A percentile compares a stretch with the other conserved stretches of the same genome.
Conservation (phyloP, 2,113 vertebrate genomes). For the Strigops habroptila region DNA sequence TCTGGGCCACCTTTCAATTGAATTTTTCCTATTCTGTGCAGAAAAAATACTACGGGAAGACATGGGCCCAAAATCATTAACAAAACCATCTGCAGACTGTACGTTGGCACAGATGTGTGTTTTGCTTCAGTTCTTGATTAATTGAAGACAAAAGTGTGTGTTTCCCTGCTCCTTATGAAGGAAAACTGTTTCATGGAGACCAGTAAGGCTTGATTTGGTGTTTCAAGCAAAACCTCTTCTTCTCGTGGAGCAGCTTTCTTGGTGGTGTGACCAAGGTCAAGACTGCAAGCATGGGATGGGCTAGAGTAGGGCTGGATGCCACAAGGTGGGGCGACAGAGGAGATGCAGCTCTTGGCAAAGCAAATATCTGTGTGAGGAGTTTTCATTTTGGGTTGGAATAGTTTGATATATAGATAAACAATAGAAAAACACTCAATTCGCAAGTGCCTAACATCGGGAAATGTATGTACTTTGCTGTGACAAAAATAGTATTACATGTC, state of each 20-base stretch:
- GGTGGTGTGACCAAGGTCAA: background rate
- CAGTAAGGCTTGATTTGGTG: background rate
- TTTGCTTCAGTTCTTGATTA: background rate
- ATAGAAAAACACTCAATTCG: background rate
- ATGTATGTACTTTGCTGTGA: background rate
- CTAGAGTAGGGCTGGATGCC: background rate
- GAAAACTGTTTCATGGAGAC: background rate
- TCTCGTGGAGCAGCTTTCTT: background rate
- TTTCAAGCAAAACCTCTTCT: background rate
- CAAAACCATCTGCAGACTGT: background rate
- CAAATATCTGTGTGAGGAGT: background rate
- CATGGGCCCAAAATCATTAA: background rate
- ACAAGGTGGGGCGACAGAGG: fast-evolving
- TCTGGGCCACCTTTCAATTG: background rate
- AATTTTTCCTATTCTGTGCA: background rate
- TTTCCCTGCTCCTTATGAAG: background rate
- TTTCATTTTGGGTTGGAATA: background rate
- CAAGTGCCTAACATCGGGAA: background rate
- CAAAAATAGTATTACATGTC: background rate
- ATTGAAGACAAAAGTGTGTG: background rate
- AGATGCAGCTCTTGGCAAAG: background rate
- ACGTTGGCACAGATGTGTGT: background rate
- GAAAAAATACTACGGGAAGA: background rate
- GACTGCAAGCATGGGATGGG: fast-evolving
- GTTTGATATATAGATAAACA: background rate